phyloP scores from a whole-genome alignment of 2,797 vertebrate genomes.

The Nothura maculosa region DNA sequence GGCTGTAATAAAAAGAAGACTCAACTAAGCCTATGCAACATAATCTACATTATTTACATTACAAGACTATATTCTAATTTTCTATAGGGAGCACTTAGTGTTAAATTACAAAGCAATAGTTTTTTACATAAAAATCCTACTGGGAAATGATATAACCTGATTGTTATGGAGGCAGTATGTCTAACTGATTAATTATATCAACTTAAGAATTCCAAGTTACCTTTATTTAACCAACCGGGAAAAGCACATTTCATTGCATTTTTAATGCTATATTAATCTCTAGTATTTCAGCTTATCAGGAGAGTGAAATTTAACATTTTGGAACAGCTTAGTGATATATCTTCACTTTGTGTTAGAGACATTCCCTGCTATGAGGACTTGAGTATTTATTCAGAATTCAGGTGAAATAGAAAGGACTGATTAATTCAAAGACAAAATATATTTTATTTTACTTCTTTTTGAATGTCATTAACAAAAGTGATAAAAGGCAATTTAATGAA shows the following conservation, averaged over 20 bases:
- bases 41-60: conserved; percentile 35
- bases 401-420: neutral
- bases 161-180: conserved; percentile 52
- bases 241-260: conserved; percentile 59
- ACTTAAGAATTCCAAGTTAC: conserved; percentile 55
- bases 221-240: conserved; percentile 24
- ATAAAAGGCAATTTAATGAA: neutral
- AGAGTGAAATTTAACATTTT: conserved; percentile 71
- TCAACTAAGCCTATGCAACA: conserved; percentile 15
- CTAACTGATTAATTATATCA: conserved; percentile 67
- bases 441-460: neutral
- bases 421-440: neutral
- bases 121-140: conserved; percentile 66
- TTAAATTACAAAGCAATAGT: conserved; percentile 60
- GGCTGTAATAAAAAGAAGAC: conserved; percentile 12
- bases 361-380: neutral
- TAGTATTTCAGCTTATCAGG: conserved; percentile 37
- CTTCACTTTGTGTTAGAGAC: conserved; percentile 31
- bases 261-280: conserved; percentile 71
- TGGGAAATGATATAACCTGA: conserved; percentile 42
- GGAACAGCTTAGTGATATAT: neutral
- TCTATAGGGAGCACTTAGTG: conserved; percentile 57
- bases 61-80: conserved; percentile 29
- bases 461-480: neutral
- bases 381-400: neutral